These are phyloP conservation scores for Chrysolina haemoptera DNA, from an alignment of 2,888 invertebrate genomes.

Conservation along the genomic window DNA sequence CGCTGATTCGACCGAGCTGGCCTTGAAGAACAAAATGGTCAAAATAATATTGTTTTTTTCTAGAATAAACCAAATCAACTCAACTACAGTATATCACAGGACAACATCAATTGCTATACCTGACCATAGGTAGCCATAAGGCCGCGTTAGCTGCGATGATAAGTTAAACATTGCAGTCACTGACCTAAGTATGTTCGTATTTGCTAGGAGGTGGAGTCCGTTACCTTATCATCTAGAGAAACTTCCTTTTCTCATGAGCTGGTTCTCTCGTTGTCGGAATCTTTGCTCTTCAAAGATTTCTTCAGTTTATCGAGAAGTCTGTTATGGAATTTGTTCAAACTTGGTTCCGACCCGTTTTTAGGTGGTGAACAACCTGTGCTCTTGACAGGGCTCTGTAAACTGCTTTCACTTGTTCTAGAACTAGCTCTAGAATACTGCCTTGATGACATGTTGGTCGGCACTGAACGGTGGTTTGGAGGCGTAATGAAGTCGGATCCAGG, in stretches of 20 bases:
- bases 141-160: conserved; percentile 55
- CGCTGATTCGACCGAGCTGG: conserved; percentile 49
- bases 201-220: conserved; percentile 56
- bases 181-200: conserved; percentile 45
- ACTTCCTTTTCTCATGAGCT: conserved; percentile 71
- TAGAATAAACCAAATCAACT: conserved; percentile 41
- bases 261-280: conserved; percentile 65
- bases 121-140: conserved; percentile 57
- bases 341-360: conserved; percentile 74
- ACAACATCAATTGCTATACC: conserved; percentile 61
- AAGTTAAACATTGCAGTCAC: conserved; percentile 40
- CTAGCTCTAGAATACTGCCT: conserved; percentile 75
- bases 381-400: conserved; percentile 78
- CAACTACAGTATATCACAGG: conserved; percentile 64
- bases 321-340: conserved; percentile 85
- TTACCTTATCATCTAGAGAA: conserved; percentile 39
- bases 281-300: conserved; percentile 75
- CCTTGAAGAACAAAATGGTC: conserved; percentile 29
- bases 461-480: conserved; percentile 73
- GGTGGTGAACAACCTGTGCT: conserved; percentile 79
- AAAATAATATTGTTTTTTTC: conserved; percentile 35
- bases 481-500: conserved; percentile 75
- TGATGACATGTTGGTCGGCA: conserved; percentile 77
- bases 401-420: conserved; percentile 76
- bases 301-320: conserved; percentile 85